Evolutionary conservation across 1,140 invertebrate genomes (phyloP), one percentile per base, ranked within the genome.

Genomic region (Scylla paramamosain): DNA sequence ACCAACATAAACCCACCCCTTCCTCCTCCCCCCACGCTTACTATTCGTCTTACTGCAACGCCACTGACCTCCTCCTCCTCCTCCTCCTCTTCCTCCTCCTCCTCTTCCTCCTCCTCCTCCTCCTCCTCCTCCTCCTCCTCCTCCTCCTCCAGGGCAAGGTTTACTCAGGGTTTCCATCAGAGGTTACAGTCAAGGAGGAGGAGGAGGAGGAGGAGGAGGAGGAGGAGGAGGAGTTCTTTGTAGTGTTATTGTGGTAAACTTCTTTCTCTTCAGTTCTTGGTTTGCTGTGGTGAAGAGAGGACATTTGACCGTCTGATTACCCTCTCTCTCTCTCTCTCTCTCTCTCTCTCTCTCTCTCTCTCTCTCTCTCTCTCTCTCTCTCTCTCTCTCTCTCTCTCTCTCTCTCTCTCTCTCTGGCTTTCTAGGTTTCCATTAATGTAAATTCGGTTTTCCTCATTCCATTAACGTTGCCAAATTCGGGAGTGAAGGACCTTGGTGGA

Each of bases 311-410:
- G 52, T 52, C n/a, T n/a, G 14, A 14, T 52, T 14, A 52, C 84
- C 12, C 84, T 86, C 84, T 39, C 84, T 86, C 84, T 39, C 84
- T 86, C 84, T 39, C 84, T 86, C 84, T 39, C 84, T 86, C 84
- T 39, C 32, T 86, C 84, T 39, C 84, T 86, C 84, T 86, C 84
- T 86, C 84, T 86, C 84, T 86, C 32, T 39, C 84, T 86, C 84
- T 39, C 84, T 86, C 84, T 31, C 32, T 86, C 84, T 39, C 84
- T 86, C 28, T 31, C 32, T 86, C 84, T 39, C 84, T 86, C 84
- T 86, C 84, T 86, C 84, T 39, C 84, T 86, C 84, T 39, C 84
- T 86, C 84, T 39, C 84, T 86, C 84, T 39, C 84, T 86, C 84
- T 39, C 84, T 86, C 84, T 39, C 32, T 86, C 84, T 14, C n/a